Conservation (phyloP, 2,113 vertebrate genomes). For the Hylia prasina region DNA sequence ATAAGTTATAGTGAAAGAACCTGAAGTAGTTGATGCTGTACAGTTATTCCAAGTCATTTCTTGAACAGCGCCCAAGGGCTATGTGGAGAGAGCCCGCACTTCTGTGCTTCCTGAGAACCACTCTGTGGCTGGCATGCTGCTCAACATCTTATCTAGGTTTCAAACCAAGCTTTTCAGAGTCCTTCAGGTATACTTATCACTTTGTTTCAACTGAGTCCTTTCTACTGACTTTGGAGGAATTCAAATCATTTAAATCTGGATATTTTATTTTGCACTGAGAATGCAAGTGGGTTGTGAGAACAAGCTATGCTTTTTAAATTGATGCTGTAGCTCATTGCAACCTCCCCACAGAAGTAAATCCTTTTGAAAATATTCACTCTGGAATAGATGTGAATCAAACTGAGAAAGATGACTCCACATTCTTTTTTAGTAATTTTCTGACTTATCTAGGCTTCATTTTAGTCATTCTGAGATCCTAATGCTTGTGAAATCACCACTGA, state of each 20-base stretch:
- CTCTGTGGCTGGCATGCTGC: background rate
- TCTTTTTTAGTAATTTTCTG: background rate
- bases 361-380: background rate
- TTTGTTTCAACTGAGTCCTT: background rate
- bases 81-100: background rate
- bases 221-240: background rate
- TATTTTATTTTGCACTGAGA: background rate
- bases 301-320: background rate
- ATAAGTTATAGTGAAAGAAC: background rate
- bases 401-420: background rate
- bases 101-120: background rate
- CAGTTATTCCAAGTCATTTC: background rate
- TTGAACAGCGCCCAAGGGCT: background rate
- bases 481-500: background rate
- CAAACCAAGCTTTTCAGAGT: background rate
- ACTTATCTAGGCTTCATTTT: background rate
- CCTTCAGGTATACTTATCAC: background rate
- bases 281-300: background rate
- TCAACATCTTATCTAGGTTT: background rate
- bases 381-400: background rate
- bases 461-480: background rate
- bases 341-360: background rate
- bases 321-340: background rate
- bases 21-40: background rate
- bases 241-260: background rate